phyloP scores from a whole-genome alignment of 1,140 invertebrate species.

The Diplogasteroides magnus region DNA sequence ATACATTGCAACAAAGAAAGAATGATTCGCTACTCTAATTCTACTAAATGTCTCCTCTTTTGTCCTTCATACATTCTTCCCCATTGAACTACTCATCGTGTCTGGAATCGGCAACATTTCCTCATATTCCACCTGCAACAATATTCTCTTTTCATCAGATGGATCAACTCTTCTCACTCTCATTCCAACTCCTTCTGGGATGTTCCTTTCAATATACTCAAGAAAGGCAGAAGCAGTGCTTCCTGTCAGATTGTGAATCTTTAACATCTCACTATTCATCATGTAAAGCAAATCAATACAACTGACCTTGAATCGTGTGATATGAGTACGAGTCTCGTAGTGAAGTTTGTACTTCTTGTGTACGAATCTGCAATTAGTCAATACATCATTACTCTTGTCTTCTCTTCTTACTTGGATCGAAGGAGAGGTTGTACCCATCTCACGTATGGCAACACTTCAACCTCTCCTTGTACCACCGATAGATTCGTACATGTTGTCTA shows the following conservation, averaged over 20 bases:
- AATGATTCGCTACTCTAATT: no score
- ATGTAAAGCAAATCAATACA: neutral
- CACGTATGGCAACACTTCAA: conserved; percentile 37
- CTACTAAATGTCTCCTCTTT: no score
- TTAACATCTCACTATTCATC: conserved; percentile 30
- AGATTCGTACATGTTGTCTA: neutral
- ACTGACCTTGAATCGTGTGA: conserved; percentile 65
- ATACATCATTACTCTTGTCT: no score
- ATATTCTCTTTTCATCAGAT: neutral
- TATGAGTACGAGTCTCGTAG: conserved; percentile 91
- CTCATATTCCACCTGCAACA: neutral
- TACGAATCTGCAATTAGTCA: conserved; percentile 67
- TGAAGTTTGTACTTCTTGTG: conserved; percentile 90
- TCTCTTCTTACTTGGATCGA: conserved; percentile 65
- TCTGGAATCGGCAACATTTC: neutral
- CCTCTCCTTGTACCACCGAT: neutral
- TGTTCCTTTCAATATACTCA: conserved; percentile 91
- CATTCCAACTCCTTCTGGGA: conserved; percentile 91
- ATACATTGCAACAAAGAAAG: no score
- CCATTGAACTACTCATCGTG: no score
- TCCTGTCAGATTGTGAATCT: conserved; percentile 77
- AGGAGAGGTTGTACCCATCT: conserved; percentile 63
- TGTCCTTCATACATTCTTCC: no score
- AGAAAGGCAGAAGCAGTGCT: conserved; percentile 90
- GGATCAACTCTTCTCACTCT: conserved; percentile 68